A percentile compares a stretch with the other conserved stretches of the same genome.
These are phyloP conservation scores for Ptilonorhynchus violaceus DNA, from an alignment of 2,113 vertebrate genomes.

Conservation along the genomic window DNA sequence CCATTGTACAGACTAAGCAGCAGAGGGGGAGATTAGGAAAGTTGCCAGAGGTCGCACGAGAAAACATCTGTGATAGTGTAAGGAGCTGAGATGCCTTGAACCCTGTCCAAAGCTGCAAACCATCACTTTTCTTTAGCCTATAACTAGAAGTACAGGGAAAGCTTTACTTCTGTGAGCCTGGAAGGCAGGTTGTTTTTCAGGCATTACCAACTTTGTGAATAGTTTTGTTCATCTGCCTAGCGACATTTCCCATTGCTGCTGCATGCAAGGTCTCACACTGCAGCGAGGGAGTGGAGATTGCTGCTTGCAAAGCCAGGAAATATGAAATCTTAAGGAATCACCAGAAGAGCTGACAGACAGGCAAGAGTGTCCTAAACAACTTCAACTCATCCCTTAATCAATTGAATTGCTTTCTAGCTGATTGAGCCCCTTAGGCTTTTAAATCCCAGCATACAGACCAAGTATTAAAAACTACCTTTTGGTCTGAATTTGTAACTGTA, in stretches of 20 bases:
- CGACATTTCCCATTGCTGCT: neutral
- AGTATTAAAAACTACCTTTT: neutral
- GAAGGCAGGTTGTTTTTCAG: neutral
- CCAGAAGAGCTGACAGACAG: neutral
- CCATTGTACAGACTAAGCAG: neutral
- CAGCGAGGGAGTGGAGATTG: neutral
- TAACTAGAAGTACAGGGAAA: neutral
- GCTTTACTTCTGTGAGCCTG: neutral
- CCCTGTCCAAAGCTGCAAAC: neutral
- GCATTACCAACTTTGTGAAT: neutral
- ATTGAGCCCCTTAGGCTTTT: neutral
- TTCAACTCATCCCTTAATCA: constrained; percentile 15
- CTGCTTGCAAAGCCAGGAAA: neutral
- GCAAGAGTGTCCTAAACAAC: constrained; percentile 8
- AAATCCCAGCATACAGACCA: neutral
- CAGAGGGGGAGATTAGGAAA: neutral
- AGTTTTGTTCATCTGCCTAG: neutral
- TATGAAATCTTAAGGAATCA: neutral
- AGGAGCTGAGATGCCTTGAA: neutral
- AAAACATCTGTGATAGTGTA: neutral
- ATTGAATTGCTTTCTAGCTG: neutral
- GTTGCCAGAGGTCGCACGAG: neutral
- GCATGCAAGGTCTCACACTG: neutral
- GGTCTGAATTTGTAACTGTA: neutral
- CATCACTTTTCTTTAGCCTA: neutral